Evolutionary conservation across 1,140 invertebrate species (phyloP).

Genomic region (Platyscapa corneri): DNA sequence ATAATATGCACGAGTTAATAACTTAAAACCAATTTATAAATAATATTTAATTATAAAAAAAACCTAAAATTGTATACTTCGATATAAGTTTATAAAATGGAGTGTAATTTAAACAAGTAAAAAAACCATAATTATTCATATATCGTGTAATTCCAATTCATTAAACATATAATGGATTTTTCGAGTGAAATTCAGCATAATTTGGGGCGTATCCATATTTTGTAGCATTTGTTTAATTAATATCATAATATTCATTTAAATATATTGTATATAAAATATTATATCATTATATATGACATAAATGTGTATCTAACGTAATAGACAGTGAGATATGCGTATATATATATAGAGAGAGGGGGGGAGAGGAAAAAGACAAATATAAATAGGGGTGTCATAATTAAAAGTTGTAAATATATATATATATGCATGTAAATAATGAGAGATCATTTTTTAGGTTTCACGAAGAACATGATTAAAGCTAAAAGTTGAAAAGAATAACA

Average conservation of each 20-base stretch:
- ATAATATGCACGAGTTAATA: not conserved
- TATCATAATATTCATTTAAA: slow-evolving; percentile 45
- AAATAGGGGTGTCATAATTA: not conserved
- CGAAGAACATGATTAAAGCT: not conserved
- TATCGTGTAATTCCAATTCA: no score
- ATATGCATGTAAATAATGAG: not conserved
- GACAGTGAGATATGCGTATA: not conserved
- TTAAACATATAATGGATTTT: no score
- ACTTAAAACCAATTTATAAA: no score
- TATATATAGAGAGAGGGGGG: slow-evolving; percentile 51
- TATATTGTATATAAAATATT: slow-evolving; percentile 22
- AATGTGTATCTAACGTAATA: slow-evolving; percentile 43
- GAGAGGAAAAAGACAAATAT: slow-evolving; percentile 44
- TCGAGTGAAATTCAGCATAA: no score
- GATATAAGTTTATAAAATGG: no score
- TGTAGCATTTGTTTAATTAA: slow-evolving; percentile 67
- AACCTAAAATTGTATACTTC: no score
- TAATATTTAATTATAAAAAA: no score
- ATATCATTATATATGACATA: slow-evolving; percentile 25
- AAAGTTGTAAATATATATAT: not conserved
- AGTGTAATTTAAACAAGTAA: no score
- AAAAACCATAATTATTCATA: no score
- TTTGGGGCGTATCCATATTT: slow-evolving; percentile 64
- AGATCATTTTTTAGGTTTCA: no score
- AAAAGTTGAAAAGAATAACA: not conserved